A percentile compares a stretch with the other conserved stretches of the same genome.
Evolutionary conservation across 2,113 vertebrate species (phyloP).

Genomic region (Proteles cristata): DNA sequence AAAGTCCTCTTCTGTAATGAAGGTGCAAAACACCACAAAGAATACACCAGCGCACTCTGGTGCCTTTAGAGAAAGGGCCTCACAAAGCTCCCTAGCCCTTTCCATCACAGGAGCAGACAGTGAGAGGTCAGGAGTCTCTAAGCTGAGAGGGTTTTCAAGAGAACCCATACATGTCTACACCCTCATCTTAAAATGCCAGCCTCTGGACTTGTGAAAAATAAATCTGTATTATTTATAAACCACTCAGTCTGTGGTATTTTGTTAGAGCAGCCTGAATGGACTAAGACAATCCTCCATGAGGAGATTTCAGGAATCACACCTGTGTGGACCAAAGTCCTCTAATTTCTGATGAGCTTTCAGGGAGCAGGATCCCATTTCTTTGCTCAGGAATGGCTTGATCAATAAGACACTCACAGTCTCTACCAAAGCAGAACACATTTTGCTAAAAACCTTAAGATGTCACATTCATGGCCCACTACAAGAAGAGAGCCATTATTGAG

Average conservation of each 20-base stretch:
- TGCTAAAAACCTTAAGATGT: not conserved
- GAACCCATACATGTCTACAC: not conserved
- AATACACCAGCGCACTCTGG: not conserved
- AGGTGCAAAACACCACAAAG: not conserved
- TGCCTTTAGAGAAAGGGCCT: not conserved
- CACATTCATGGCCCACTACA: not conserved
- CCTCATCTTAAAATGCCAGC: not conserved
- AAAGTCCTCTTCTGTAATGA: not conserved
- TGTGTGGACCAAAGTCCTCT: not conserved
- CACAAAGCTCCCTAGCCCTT: not conserved
- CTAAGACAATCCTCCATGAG: not conserved
- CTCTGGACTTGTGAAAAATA: not conserved
- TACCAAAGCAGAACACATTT: not conserved
- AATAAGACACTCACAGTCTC: not conserved
- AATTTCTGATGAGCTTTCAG: not conserved
- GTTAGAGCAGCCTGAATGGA: not conserved
- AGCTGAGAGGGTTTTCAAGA: not conserved
- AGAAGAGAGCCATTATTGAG: not conserved
- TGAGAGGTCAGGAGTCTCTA: not conserved
- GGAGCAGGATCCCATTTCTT: not conserved
- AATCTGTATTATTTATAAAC: not conserved
- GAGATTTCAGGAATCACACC: not conserved
- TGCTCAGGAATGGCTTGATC: not conserved
- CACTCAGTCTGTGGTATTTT: not conserved
- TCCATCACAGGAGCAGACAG: not conserved